Base-by-base conservation (phyloP, 2,888 invertebrate genomes). In the Stratiomys singularior region DNA sequence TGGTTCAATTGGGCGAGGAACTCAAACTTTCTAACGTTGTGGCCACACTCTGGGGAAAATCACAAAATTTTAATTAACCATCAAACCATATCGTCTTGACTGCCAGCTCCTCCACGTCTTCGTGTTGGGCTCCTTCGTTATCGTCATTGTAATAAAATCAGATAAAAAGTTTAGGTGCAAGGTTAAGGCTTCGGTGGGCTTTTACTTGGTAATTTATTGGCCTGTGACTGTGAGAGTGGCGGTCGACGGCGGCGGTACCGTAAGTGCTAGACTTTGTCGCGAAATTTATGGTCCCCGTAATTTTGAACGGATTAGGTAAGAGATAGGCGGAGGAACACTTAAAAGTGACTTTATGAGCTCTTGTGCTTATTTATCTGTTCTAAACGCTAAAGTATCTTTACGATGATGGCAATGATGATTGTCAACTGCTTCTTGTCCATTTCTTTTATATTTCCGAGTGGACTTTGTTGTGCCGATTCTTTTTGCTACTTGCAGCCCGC, bases 201-300 rank as follows among this genome's bases (percentile, higher is more conserved):
- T 60, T 23, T 60, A n/a, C 18, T 18, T 4, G 9, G 25, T 23
- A 25, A 60, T 60, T 60, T 60, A 60, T 25, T 60, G 23, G 23
- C 58, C 15, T 52, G 58, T 2, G 58, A 23, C 2, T 25, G 23
- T 15, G 15, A 3, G 11, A 60, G 23, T 23, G 37, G 37, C 37
- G 37, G 37, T 37, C 37, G 37, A 37, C 37, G 37, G 37, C 37
- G 37, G 37, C 37, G 37, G 37, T 37, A 37, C 37, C 37, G 37
- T 37, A 37, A 37, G 37, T 37, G 37, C 37, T 37, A 37, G 37
- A 37, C 37, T 37, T 37, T 37, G 58, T 60, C 25, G 18, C 21
- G 25, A 60, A 60, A 60, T 60, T 60, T 60, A 60, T 60, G 58
- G 21, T 60, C 11, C 21, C 23, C 58, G 21, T 60, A 60, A 25